Base-by-base conservation (phyloP, 2,888 invertebrate genomes). In the Acleris cristana region DNA sequence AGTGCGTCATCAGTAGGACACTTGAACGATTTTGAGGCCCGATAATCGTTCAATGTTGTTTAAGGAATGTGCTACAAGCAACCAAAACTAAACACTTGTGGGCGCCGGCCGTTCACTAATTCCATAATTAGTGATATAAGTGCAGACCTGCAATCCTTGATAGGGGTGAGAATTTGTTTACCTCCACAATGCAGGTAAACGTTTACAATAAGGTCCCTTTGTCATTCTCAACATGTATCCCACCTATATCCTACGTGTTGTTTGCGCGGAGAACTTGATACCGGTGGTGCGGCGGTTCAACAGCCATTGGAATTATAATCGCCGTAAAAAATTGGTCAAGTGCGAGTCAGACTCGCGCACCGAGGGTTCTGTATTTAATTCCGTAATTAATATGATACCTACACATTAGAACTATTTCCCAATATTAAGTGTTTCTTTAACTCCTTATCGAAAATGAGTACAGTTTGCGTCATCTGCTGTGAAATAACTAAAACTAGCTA, bases 181-280 rank as follows among this genome's bases (percentile, higher is more conserved):
- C 71, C 75, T 70, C 71, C 69, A 69, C 70, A 73, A 75, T 76
- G 75, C 81, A 83, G 82, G 84, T 84, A 84, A 84, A 81, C 78
- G 81, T 77, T 76, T 76, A 78, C 80, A 80, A 79, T 83, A 76
- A 75, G 74, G 71, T 34, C 56, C 57, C 49, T 62, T 87, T 83
- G 82, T 79, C 78, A 88, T 82, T 78, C 87, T 71, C 69, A 69
- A 78, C 89, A 88, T 88, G 89, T 88, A 73, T 76, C 77, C 76
- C 70, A 70, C 71, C 72, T 72, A 65, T 61, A 56, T 72, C 73
- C 77, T 74, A 76, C 76, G 71, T 69, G 71, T 70, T 73, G 75
- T 73, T 76, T 79, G 75, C 75, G 73, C 73, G 65, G 74, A 76
- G 76, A 77, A 77, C 79, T 76, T 74, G 72, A 81, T 78, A 78